phyloP scores from a whole-genome alignment of 1,140 invertebrate genomes.

The Penaeus chinensis region DNA sequence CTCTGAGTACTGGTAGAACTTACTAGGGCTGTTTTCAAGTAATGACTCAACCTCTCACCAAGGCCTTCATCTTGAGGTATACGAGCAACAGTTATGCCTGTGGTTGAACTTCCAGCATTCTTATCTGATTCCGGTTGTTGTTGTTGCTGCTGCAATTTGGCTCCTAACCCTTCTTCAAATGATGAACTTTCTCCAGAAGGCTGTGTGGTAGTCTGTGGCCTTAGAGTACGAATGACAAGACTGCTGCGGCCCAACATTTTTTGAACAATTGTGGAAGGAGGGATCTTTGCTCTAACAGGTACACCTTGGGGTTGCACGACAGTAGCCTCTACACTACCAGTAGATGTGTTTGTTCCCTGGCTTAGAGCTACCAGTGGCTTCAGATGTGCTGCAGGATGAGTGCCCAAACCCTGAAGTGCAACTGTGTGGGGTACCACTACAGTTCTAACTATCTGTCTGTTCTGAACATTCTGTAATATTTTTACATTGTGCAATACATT shows the following conservation, averaged over 20 bases:
- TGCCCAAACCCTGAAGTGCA: slow-evolving; percentile 56
- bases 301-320: slow-evolving; percentile 46
- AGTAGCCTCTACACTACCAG: slow-evolving; percentile 21
- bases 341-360: slow-evolving; percentile 47
- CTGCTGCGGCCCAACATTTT: slow-evolving; percentile 52
- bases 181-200: slow-evolving; percentile 35
- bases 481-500: slow-evolving; percentile 64
- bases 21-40: slow-evolving; percentile 60
- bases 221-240: slow-evolving; percentile 60
- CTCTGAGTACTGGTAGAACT: slow-evolving; percentile 63
- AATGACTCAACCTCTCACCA: slow-evolving; percentile 62
- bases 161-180: slow-evolving; percentile 64
- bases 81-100: slow-evolving; percentile 44
- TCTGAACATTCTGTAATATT: slow-evolving; percentile 63
- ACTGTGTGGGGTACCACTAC: slow-evolving; percentile 63
- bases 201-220: slow-evolving; percentile 53
- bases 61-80: slow-evolving; percentile 63
- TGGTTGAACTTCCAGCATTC: slow-evolving; percentile 31
- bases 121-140: slow-evolving; percentile 37
- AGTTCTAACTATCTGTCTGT: slow-evolving; percentile 63
- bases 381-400: slow-evolving; percentile 55
- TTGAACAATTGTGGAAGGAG: slow-evolving; percentile 52
- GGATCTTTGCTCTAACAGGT: slow-evolving; percentile 44
- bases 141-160: slow-evolving; percentile 60
- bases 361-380: slow-evolving; percentile 58